phyloP scores from a whole-genome alignment of 1,140 invertebrate genomes.

The Chionoecetes opilio region DNA sequence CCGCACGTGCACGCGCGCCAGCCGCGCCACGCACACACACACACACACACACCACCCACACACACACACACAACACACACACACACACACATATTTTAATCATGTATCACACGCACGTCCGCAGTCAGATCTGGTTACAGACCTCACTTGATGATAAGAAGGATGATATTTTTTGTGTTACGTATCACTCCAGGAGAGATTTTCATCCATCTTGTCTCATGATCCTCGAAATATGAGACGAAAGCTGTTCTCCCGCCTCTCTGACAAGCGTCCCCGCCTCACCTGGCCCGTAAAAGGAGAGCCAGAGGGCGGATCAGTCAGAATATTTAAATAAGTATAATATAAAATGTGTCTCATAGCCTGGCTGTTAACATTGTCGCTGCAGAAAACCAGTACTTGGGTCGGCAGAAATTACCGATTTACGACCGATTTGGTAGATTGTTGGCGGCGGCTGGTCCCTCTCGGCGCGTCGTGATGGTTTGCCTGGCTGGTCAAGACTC shows the following conservation, averaged over 20 bases:
- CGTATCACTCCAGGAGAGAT: background rate
- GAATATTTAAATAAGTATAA: background rate
- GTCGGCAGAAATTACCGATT: background rate
- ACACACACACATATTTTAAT: background rate
- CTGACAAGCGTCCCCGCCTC: slow-evolving; percentile 9
- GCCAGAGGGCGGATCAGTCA: background rate
- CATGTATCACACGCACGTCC: slow-evolving; percentile 13
- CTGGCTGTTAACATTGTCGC: background rate
- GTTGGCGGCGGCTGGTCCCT: background rate
- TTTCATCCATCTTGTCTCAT: slow-evolving; percentile 17
- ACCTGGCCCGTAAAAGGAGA: background rate
- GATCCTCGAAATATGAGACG: slow-evolving; percentile 18
- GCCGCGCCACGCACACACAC: no score
- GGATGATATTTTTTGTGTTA: background rate
- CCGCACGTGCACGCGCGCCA: no score
- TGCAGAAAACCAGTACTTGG: background rate
- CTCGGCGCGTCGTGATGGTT: background rate
- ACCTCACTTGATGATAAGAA: background rate
- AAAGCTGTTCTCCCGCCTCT: background rate
- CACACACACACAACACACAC: slow-evolving; percentile 27
- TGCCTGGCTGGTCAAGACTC: background rate
- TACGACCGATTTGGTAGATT: background rate
- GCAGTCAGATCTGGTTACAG: slow-evolving; percentile 14
- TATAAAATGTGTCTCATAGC: background rate
- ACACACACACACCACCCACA: background rate